Evolutionary conservation across 2,888 invertebrate genomes (phyloP), one percentile per base, ranked within the genome.

Genomic region (Diarsia brunnea): DNA sequence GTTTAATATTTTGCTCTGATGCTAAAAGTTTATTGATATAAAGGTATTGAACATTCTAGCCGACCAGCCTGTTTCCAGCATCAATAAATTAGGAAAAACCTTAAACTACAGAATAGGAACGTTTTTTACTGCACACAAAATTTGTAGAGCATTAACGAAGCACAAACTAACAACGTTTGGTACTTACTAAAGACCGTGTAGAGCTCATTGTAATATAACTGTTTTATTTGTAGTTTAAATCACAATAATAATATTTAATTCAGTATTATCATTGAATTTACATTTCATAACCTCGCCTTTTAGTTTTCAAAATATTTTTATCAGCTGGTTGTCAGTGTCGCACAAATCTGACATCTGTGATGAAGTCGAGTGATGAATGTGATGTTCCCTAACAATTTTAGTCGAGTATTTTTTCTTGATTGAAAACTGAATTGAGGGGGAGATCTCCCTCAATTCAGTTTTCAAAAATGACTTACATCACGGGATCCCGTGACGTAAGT

Each of bases 121-220:
- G 16, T 49, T 21, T 53, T 16, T 16, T 12, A 51, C 4, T 38
- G 24, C 24, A 31, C 43, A 24, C 7, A n/a, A 70, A 38, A 60
- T 61, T 66, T 47, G 1, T 4, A 24, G 10, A 43, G 11, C 14
- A 43, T 21, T 49, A n/a, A n/a, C n/a, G n/a, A n/a, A n/a, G n/a
- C n/a, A n/a, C n/a, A n/a, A n/a, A n/a, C n/a, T n/a, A n/a, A n/a
- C n/a, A n/a, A n/a, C 61, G 4, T 51, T 55, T 45, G 16, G 11
- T 75, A 85, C 90, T 88, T 83, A 91, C 91, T 78, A 87, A 75
- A 78, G 73, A 78, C 69, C 81, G 86, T 71, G 87, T 82, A 69
- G 77, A 86, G 73, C 74, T 88, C 90, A 91, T 91, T 45, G 8
- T 74, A 8, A 43, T 24, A 31, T 27, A 14, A 19, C 47, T 21